Evolutionary conservation across 92 coral and sea anemone species (phyloP), one percentile per base, ranked within the genome.

Genomic region (Siderastrea siderea): DNA sequence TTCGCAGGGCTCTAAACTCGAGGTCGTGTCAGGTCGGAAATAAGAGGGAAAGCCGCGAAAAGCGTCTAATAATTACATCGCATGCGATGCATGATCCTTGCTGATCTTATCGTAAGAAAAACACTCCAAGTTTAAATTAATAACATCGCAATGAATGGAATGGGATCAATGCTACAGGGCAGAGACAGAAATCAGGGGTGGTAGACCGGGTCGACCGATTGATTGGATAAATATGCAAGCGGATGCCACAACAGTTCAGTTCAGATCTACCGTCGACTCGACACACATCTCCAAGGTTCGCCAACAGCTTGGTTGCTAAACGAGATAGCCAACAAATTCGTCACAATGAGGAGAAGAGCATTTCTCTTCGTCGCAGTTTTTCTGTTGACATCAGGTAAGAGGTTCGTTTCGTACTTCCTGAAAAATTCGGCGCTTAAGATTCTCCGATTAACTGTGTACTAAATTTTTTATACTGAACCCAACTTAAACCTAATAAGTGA

Each of bases 141-240:
- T 94, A 94, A 87, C 87, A 61, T 86, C 72, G 95, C 84, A 81
- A 95, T 92, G 96, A 81, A 54, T 74, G 94, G 98, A 91, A 95
- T 95, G 98, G 88, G 58, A 70, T 48, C 63, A 83, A 92, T 77
- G 79, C 74, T 55, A 62, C 53, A 46, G 46, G 11, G 3, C 63
- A 12, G 19, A 78, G 85, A 54, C 80, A 85, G 64, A 63, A 72
- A 85, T 44, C 90, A 64, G 87, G 63, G 74, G 72, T 54, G 71
- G 89, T 47, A 16, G 50, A n/a, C 11, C 3, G 82, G 68, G 86
- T 68, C 45, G 59, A 43, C 80, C 47, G 8, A n/a, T 53, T 84
- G 75, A 76, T 76, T 85, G 87, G 80, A 71, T 85, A 77, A 75
- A 85, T 26, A 14, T 4, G 47, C 77, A 5, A 16, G 55, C 65